phyloP scores from a whole-genome alignment of 2,888 invertebrate genomes.

The Emesis furor region DNA sequence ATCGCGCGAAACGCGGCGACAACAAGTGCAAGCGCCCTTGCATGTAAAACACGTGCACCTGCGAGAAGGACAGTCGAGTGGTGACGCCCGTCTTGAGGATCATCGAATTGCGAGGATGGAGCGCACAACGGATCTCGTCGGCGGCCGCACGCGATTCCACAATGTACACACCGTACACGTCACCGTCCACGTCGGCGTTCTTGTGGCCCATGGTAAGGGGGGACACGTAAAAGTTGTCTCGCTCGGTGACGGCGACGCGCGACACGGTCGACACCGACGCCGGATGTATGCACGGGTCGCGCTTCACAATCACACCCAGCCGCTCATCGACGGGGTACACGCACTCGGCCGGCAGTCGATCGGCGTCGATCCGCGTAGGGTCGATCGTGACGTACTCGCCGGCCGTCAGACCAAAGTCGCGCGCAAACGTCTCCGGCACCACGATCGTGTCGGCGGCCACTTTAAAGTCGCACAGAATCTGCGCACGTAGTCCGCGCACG shows the following conservation, averaged over 20 bases:
- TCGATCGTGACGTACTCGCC: slow-evolving; percentile 4
- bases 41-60: slow-evolving; percentile 23
- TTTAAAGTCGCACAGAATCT: slow-evolving; percentile 18
- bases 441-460: slow-evolving; percentile 25
- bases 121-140: slow-evolving; percentile 19
- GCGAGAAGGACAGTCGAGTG: slow-evolving; percentile 12
- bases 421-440: slow-evolving; percentile 17
- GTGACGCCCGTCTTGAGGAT: slow-evolving; percentile 17
- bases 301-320: slow-evolving; percentile 10
- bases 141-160: slow-evolving; percentile 26
- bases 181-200: slow-evolving; percentile 22
- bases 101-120: slow-evolving; percentile 24
- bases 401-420: slow-evolving; percentile 21
- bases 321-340: slow-evolving; percentile 1
- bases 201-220: slow-evolving; percentile 17
- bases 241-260: slow-evolving; percentile 2
- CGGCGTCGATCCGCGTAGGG: slow-evolving; percentile 5
- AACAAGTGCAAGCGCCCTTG: slow-evolving; percentile 19
- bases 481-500: slow-evolving; percentile 10
- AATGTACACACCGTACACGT: slow-evolving; percentile 24
- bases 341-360: slow-evolving; percentile 1
- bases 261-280: slow-evolving; percentile 12
- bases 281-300: slow-evolving; percentile 1
- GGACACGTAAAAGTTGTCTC: slow-evolving; percentile 15
- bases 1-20: slow-evolving; percentile 14